Evolutionary conservation across 1,140 invertebrate genomes (phyloP), one percentile per base, ranked within the genome.

Genomic region (Procambarus virginalis): DNA sequence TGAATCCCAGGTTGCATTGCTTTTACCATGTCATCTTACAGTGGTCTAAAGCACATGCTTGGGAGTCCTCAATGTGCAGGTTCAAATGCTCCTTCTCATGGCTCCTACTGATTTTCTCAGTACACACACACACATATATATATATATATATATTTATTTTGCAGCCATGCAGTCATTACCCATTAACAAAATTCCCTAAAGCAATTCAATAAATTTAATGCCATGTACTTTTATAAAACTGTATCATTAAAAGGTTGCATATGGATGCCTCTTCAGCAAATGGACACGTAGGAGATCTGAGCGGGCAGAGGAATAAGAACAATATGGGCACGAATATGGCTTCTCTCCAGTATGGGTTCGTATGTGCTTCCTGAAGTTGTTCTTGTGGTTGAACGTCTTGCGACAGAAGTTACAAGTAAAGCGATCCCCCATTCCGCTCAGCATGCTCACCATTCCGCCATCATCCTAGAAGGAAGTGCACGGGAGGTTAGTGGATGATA

Each of bases 331-430:
- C 55, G 60, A 68, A 80, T 89, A 89, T 49, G 87, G 87, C 81
- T 89, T 89, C 87, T 89, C 87, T 45, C 87, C 87, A 76, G 87
- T 89, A 55, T 89, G 87, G 2, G 87, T 89, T 51, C 87, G 87
- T 14, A 89, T 64, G 55, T 89, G 87, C 78, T 89, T 89, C 80
- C 81, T 73, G 87, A 89, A 89, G 87, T 89, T 89, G 81, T 89
- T 89, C 87, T 89, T 89, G 87, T 89, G 87, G 87, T 89, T 83
- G 87, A 89, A 89, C 8, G 80, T 89, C 87, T 89, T 89, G 80
- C 58, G 80, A 78, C 87, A 89, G 87, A 77, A 89, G 80, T 77
- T 84, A 89, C 87, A 89, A 83, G 81, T 89, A 89, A 89, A 89
- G 87, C 87, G 87, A 64, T 83, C 73, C 49, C 68, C 64, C 81